Conservation (phyloP, 2,888 invertebrate genomes). For the Hirudinaria manillensis region DNA sequence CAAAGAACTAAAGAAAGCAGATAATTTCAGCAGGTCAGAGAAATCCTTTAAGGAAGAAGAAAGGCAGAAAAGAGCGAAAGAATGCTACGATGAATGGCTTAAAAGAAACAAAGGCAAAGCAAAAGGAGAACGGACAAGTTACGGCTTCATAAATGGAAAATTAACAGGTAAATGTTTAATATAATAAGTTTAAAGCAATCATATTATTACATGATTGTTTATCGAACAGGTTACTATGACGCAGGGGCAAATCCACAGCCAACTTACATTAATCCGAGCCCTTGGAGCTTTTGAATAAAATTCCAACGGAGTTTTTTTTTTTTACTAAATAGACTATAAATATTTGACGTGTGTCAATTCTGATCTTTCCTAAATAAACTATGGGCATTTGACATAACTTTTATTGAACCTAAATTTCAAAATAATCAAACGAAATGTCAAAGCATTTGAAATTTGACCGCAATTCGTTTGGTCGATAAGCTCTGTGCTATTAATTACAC, state of each 20-base stretch:
- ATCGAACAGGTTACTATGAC: not conserved
- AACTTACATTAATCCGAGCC: not conserved
- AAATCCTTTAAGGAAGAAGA: not conserved
- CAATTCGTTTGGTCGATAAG: too few relatives aligned
- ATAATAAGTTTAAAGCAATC: not conserved
- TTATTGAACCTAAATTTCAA: too few relatives aligned
- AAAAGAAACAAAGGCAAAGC: not conserved
- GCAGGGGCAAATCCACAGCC: not conserved
- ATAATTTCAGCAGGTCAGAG: not conserved
- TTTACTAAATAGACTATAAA: not conserved
- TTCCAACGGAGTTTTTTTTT: not conserved
- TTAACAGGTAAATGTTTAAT: not conserved
- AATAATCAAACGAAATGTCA: too few relatives aligned
- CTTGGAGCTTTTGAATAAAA: not conserved
- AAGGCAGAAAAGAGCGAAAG: not conserved
- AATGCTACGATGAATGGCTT: not conserved
- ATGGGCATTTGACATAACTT: not conserved
- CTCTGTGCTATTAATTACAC: too few relatives aligned
- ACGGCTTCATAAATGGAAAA: conserved; percentile 1
- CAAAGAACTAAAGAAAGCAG: not conserved
- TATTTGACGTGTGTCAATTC: not conserved
- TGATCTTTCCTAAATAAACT: not conserved
- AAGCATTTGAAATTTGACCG: too few relatives aligned
- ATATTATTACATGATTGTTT: not conserved
- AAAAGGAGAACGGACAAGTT: not conserved